Conservation (phyloP, 2,113 vertebrate species). For the Cairina moschata region DNA sequence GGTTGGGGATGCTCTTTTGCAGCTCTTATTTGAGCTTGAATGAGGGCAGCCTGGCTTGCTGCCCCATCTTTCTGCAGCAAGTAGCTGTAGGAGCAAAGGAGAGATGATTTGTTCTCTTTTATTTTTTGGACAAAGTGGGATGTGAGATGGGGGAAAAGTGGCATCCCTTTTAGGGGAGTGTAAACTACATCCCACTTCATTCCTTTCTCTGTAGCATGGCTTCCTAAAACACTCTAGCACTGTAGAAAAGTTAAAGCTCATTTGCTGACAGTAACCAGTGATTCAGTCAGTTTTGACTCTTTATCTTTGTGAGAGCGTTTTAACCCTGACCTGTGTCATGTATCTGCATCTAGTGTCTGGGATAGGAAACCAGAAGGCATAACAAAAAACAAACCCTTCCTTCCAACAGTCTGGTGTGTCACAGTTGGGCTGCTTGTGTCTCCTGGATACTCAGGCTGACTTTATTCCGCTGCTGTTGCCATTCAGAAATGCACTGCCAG, state of each 20-base stretch:
- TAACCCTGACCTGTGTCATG: background rate
- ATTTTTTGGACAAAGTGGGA: background rate
- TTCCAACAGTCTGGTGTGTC: background rate
- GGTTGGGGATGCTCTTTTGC: background rate
- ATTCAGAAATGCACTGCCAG: background rate
- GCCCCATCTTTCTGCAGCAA: background rate
- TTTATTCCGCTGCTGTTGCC: background rate
- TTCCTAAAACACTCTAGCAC: background rate
- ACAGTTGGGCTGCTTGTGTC: background rate
- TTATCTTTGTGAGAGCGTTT: background rate
- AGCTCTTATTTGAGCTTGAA: background rate
- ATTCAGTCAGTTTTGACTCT: background rate
- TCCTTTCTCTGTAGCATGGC: no score
- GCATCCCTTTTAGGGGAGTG: background rate
- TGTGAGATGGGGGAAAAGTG: background rate
- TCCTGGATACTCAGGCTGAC: background rate
- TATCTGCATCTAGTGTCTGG: background rate
- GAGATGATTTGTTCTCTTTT: accelerated
- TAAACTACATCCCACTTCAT: background rate
- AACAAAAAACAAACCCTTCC: background rate
- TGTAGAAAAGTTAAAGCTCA: background rate
- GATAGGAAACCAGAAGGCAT: background rate
- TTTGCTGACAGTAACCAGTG: background rate
- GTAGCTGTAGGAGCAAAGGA: background rate
- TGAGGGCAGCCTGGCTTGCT: accelerated